Conservation (phyloP, 2,113 vertebrate genomes). For the Rallus limicola region DNA sequence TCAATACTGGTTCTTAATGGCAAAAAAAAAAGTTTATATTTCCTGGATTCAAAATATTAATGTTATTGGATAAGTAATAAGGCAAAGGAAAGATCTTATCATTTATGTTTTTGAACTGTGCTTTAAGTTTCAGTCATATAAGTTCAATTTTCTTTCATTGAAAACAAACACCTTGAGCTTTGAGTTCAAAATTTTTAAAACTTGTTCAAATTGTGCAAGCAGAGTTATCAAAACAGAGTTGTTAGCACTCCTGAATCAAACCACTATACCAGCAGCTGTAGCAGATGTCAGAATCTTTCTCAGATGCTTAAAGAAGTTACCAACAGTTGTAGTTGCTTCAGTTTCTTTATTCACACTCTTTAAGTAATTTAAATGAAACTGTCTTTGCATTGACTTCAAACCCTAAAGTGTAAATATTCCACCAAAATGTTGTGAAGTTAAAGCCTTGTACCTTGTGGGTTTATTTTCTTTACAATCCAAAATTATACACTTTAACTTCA, state of each 20-base stretch:
- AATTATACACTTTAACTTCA: background rate
- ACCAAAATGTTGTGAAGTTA: background rate
- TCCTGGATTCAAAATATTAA: background rate
- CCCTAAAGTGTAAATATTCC: background rate
- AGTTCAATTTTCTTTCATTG: background rate
- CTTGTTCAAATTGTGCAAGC: background rate
- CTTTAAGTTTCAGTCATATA: background rate
- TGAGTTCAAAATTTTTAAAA: background rate
- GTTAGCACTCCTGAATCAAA: background rate
- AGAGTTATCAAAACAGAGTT: background rate
- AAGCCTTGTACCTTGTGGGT: background rate
- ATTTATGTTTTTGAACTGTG: background rate
- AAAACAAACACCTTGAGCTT: background rate
- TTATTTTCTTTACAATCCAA: background rate
- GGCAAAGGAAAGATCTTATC: background rate
- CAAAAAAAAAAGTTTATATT: too few species aligned
- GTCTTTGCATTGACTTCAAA: background rate
- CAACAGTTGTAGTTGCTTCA: background rate
- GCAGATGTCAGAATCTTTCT: background rate
- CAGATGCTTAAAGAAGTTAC: background rate
- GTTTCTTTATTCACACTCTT: background rate
- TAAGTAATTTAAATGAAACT: slow-evolving; percentile 2
- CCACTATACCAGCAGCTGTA: background rate
- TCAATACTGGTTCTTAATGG: background rate
- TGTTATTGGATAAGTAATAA: background rate